phyloP scores from a whole-genome alignment of 35 echinoderm and acorn worm genomes.

The Ophioderma brevispina region DNA sequence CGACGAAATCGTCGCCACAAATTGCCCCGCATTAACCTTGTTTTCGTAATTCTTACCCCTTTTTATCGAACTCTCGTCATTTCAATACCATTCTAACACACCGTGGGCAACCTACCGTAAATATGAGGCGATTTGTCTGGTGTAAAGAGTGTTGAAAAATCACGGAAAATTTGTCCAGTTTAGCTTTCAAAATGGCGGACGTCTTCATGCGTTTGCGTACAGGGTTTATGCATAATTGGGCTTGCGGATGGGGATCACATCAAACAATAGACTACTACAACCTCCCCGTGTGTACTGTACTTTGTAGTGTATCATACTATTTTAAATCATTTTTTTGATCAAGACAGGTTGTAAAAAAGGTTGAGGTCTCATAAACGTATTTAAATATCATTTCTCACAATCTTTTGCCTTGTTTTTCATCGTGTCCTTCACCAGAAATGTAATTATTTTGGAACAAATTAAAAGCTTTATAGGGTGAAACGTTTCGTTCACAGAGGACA shows the following conservation, averaged over 20 bases:
- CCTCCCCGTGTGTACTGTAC: background rate
- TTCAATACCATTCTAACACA: background rate
- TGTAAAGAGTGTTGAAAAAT: conserved; percentile 28
- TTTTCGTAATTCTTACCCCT: conserved; percentile 1
- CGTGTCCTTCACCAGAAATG: background rate
- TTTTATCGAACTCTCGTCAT: background rate
- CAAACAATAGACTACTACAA: conserved; percentile 60
- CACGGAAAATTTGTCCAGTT: conserved; percentile 54
- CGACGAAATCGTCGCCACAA: conserved; percentile 16
- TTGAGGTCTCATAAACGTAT: background rate
- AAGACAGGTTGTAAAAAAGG: no score
- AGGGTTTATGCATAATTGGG: conserved; percentile 93
- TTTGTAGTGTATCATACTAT: background rate
- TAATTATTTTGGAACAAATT: background rate
- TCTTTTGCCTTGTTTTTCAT: background rate
- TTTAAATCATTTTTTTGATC: no score
- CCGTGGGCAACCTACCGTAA: conserved; percentile 54
- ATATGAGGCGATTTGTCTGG: conserved; percentile 37
- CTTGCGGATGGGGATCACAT: conserved; percentile 79
- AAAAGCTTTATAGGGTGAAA: background rate
- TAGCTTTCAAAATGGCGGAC: conserved; percentile 91
- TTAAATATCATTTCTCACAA: background rate
- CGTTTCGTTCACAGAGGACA: no score
- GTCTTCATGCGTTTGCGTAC: conserved; percentile 77
- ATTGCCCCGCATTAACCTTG: background rate